Conservation (phyloP, 1,140 invertebrate genomes). For the Wasmannia auropunctata region DNA sequence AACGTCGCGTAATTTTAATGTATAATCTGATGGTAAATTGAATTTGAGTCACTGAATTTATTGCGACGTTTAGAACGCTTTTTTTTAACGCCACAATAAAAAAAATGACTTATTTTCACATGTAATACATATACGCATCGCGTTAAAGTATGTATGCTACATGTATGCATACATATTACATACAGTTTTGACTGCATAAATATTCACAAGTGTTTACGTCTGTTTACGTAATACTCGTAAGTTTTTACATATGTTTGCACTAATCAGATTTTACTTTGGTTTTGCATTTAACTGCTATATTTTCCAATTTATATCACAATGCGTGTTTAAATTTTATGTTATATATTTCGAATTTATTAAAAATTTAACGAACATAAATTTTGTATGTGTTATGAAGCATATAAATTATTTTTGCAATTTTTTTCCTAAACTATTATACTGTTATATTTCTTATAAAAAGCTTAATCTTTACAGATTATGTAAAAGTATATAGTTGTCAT, state of each 20-base stretch:
- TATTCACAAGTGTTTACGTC: constrained; percentile 27
- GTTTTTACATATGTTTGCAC: constrained; percentile 28
- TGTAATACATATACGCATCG: not conserved
- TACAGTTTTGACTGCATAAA: not conserved
- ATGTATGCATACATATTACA: not conserved
- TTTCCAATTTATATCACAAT: constrained; percentile 28
- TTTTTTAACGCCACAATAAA: not conserved
- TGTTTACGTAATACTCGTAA: too few relatives aligned
- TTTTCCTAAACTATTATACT: not conserved
- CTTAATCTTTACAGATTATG: not conserved
- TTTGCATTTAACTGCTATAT: constrained; percentile 28
- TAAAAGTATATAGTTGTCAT: not conserved
- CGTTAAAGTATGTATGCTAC: not conserved
- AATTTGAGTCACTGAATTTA: constrained; percentile 2
- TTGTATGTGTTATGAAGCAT: constrained; percentile 24
- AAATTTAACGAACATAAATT: constrained; percentile 15
- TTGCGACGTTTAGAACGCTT: not conserved
- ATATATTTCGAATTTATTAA: constrained; percentile 15
- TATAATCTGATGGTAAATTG: not conserved
- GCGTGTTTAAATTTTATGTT: not conserved
- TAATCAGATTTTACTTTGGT: constrained; percentile 44
- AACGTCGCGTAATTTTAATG: not conserved
- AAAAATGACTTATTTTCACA: not conserved
- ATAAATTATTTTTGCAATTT: not conserved
- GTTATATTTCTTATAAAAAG: constrained; percentile 18